phyloP scores from a whole-genome alignment of 2,113 vertebrate species.

The Marmota monax region DNA sequence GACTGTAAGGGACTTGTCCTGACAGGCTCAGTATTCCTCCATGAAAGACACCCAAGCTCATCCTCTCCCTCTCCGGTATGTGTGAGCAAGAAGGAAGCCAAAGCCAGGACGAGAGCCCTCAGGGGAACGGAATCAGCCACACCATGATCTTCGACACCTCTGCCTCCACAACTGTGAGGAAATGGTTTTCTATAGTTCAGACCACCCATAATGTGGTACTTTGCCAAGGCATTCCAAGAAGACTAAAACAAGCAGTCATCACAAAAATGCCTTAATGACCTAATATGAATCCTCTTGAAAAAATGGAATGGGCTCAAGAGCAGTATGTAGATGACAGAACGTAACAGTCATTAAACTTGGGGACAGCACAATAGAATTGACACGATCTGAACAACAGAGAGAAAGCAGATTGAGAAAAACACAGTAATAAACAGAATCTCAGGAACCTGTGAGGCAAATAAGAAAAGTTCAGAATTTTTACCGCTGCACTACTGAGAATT shows the following conservation, averaged over 20 bases:
- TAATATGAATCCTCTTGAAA: neutral
- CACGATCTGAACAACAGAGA: neutral
- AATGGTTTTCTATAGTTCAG: neutral
- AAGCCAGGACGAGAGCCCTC: neutral
- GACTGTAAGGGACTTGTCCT: neutral
- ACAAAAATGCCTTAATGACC: neutral
- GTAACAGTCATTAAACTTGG: neutral
- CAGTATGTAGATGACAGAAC: neutral
- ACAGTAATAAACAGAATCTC: neutral
- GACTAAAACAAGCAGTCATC: neutral
- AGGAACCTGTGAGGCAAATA: neutral
- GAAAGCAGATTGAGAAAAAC: neutral
- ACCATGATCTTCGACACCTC: neutral
- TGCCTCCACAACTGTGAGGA: neutral
- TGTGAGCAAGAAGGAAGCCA: neutral
- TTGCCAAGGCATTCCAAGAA: neutral
- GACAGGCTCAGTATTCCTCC: neutral
- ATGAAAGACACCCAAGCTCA: neutral
- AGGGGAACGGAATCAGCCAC: neutral
- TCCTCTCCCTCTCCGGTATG: neutral
- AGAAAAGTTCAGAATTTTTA: neutral
- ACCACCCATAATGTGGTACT: neutral
- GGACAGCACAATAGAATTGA: neutral
- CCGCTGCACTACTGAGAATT: neutral
- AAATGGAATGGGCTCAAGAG: neutral